Conservation (phyloP, 2,797 vertebrate species). For the Argyrosomus regius region DNA sequence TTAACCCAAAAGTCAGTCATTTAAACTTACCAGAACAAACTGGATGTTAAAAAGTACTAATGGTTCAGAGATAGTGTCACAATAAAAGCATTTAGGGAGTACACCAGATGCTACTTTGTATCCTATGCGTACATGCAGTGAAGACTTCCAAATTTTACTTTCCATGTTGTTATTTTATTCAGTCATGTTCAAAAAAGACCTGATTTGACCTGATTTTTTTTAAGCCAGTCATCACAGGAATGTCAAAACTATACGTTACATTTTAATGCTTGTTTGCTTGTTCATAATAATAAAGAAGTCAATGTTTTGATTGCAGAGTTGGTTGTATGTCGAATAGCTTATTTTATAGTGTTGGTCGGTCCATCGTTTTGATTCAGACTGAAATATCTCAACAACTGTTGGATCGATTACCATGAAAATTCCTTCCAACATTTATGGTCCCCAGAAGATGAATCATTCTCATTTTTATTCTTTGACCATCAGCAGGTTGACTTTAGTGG, state of each 20-base stretch:
- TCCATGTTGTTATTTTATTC: background rate
- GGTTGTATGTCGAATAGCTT: background rate
- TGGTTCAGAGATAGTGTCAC: background rate
- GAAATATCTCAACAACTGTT: background rate
- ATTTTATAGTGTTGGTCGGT: background rate
- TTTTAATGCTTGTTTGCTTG: background rate
- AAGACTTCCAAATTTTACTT: background rate
- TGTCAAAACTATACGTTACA: background rate
- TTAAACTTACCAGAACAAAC: constrained; percentile 1
- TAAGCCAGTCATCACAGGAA: background rate
- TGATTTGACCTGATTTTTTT: background rate
- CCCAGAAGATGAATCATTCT: background rate
- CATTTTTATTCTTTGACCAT: background rate
- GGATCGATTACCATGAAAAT: background rate
- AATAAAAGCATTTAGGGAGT: background rate
- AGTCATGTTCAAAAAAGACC: background rate
- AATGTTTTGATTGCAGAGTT: background rate
- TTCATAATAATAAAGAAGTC: background rate
- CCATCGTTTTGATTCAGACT: background rate
- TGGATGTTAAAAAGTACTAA: background rate
- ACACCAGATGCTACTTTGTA: background rate
- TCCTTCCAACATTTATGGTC: background rate
- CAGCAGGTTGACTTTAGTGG: background rate
- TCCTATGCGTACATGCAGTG: background rate
- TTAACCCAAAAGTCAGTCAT: constrained; percentile 13